Evolutionary conservation across 1,140 invertebrate species (phyloP).

Genomic region (Ceratitis capitata): DNA sequence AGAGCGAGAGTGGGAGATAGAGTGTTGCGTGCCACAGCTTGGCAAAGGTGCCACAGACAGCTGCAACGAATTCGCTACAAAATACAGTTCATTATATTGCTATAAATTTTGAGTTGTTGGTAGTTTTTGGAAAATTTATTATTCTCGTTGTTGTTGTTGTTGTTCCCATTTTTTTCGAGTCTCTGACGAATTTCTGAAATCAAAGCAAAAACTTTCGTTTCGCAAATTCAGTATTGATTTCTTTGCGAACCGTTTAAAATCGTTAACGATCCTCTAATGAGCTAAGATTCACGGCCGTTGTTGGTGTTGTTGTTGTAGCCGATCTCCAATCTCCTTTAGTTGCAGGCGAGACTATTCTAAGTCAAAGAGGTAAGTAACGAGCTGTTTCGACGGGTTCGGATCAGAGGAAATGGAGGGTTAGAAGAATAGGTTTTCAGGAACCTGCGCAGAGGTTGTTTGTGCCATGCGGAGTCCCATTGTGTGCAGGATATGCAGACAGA

Average conservation of each 20-base stretch:
- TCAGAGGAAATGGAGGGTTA: too few relatives aligned
- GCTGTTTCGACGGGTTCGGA: too few relatives aligned
- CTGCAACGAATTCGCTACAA: constrained; percentile 44
- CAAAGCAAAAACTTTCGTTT: background rate
- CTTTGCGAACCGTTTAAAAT: background rate
- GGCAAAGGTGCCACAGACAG: background rate
- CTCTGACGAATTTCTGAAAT: background rate
- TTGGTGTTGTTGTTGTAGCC: too few relatives aligned
- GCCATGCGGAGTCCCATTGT: too few relatives aligned
- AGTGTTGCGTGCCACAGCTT: background rate
- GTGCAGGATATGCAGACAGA: too few relatives aligned
- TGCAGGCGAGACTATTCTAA: too few relatives aligned
- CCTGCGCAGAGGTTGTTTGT: too few relatives aligned
- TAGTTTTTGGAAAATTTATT: background rate
- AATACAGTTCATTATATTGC: constrained; percentile 43
- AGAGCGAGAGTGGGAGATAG: too few relatives aligned
- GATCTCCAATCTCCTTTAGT: too few relatives aligned
- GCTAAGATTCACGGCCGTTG: background rate
- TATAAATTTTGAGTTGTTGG: constrained; percentile 38
- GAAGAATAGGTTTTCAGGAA: too few relatives aligned
- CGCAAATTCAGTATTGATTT: background rate
- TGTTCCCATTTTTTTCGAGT: background rate
- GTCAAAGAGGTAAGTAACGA: too few relatives aligned
- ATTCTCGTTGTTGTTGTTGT: background rate
- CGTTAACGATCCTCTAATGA: background rate